phyloP scores from a whole-genome alignment of 2,888 invertebrate species.

The Biston betularia region DNA sequence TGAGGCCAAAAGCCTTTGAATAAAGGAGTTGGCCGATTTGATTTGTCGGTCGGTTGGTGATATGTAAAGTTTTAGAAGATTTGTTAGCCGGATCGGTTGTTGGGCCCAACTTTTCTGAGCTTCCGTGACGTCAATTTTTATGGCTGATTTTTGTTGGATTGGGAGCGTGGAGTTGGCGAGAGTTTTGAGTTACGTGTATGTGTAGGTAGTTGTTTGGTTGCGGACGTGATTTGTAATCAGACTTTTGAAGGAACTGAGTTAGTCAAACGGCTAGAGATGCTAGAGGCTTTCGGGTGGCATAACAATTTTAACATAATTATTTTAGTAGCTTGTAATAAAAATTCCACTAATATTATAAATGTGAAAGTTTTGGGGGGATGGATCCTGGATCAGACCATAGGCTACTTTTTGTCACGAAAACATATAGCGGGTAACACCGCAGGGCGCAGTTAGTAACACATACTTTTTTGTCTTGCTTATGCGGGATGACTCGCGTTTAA shows the following conservation, averaged over 20 bases:
- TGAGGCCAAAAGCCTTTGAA: constrained; percentile 30
- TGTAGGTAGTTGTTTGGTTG: constrained; percentile 15
- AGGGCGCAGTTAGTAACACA: no score
- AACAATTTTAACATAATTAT: no score
- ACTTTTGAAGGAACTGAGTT: neutral
- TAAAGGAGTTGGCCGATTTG: constrained; percentile 35
- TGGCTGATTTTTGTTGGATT: constrained; percentile 27
- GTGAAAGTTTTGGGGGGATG: no score
- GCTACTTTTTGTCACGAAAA: no score
- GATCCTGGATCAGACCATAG: no score
- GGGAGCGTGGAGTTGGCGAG: neutral
- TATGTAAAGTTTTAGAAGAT: constrained; percentile 35
- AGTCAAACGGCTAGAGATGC: neutral
- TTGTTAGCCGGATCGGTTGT: constrained; percentile 16
- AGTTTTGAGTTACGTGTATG: neutral
- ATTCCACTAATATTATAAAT: no score
- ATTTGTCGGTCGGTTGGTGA: constrained; percentile 37
- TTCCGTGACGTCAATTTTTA: constrained; percentile 30
- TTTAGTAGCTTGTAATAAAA: no score
- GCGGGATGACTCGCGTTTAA: no score
- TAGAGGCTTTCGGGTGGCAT: no score
- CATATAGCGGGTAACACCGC: no score
- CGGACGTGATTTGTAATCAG: constrained; percentile 16
- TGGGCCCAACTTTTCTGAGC: constrained; percentile 23
- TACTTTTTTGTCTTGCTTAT: no score